Evolutionary conservation across 2,113 vertebrate species (phyloP).

Genomic region (Cyanoderma ruficeps): DNA sequence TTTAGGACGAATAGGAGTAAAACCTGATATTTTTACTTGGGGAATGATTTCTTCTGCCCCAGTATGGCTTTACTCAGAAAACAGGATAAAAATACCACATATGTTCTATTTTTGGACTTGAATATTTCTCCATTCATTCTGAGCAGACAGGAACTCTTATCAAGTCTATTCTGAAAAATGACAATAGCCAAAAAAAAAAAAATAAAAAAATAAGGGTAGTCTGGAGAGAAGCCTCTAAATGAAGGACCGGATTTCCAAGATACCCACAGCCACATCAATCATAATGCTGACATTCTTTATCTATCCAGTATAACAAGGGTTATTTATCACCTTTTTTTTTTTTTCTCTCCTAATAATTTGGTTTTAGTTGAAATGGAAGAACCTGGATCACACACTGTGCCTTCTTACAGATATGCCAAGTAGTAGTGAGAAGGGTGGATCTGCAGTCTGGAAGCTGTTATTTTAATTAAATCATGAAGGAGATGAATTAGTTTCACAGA

Average conservation of each 20-base stretch:
- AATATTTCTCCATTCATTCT: background rate
- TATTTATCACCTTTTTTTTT: background rate
- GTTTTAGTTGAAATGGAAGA: background rate
- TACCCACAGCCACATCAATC: background rate
- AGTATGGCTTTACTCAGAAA: background rate
- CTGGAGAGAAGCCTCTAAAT: background rate
- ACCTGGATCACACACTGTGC: background rate
- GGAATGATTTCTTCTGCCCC: background rate
- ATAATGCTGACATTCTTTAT: background rate
- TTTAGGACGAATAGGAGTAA: background rate
- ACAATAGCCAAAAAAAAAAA: background rate
- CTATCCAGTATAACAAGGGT: background rate
- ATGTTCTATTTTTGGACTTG: slow-evolving; percentile 1
- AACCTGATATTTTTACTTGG: background rate
- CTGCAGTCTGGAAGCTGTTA: background rate
- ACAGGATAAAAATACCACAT: background rate
- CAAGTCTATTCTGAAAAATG: slow-evolving; percentile 1
- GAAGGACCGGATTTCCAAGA: background rate
- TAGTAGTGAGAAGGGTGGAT: background rate
- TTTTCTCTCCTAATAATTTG: background rate
- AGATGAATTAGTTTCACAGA: background rate
- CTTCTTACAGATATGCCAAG: background rate
- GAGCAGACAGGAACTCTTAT: background rate
- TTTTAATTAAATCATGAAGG: background rate
- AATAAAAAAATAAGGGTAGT: background rate